Evolutionary conservation across 2,888 invertebrate genomes (phyloP).

Genomic region (Rotaria macrura): DNA sequence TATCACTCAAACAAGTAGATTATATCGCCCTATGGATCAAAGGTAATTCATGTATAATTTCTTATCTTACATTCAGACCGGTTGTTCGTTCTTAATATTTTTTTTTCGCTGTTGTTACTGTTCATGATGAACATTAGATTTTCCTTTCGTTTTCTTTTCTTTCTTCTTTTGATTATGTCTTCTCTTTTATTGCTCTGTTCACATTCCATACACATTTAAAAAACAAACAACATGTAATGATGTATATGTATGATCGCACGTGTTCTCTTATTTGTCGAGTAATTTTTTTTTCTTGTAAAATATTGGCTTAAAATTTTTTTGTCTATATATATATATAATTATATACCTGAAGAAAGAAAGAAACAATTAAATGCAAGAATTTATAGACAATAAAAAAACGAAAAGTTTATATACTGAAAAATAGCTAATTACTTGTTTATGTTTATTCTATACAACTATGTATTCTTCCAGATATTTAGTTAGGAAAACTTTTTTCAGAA

Average conservation of each 20-base stretch:
- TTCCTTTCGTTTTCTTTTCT: not conserved
- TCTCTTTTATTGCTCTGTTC: not conserved
- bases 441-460: not conserved
- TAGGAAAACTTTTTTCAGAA: no score
- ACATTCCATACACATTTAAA: not conserved
- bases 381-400: not conserved
- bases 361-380: not conserved
- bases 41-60: not conserved
- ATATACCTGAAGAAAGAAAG: no score
- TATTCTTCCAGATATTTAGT: not conserved
- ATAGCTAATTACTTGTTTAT: not conserved
- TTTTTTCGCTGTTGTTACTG: not conserved
- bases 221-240: not conserved
- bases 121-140: not conserved
- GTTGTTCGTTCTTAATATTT: constrained; percentile 1
- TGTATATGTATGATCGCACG: not conserved
- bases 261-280: not conserved
- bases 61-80: not conserved
- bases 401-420: not conserved
- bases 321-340: not conserved
- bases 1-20: not conserved
- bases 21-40: not conserved
- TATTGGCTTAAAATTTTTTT: not conserved
- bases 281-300: not conserved
- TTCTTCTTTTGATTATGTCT: no score